phyloP scores from a whole-genome alignment of 2,888 invertebrate species.

The Latrodectus elegans region DNA sequence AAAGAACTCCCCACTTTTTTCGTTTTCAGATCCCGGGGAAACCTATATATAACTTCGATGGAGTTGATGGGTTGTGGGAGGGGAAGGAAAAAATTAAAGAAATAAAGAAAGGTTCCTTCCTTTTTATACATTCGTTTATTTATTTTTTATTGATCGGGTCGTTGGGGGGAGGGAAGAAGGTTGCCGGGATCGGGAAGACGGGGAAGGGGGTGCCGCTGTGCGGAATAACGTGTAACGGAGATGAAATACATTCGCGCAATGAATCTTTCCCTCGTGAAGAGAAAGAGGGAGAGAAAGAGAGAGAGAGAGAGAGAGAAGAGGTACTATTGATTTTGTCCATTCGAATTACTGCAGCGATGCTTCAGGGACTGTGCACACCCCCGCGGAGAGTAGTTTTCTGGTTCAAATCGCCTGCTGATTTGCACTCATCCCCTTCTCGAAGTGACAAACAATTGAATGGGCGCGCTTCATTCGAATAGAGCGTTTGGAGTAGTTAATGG shows the following conservation, averaged over 20 bases:
- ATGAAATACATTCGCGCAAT: slow-evolving; percentile 64
- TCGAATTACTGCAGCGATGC: slow-evolving; percentile 62
- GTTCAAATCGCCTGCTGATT: background rate
- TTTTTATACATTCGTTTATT: slow-evolving; percentile 13
- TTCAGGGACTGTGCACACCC: slow-evolving; percentile 17
- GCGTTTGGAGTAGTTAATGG: too few species aligned
- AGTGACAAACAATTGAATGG: background rate
- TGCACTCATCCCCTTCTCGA: background rate
- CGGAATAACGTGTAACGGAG: slow-evolving; percentile 62
- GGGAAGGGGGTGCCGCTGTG: slow-evolving; percentile 6
- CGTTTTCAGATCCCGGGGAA: background rate
- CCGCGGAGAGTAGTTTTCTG: background rate
- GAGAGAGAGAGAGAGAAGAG: slow-evolving; percentile 13
- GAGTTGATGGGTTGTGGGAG: background rate
- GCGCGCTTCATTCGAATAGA: too few species aligned
- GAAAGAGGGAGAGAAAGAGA: slow-evolving; percentile 9
- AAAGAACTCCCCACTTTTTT: background rate
- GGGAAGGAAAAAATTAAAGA: slow-evolving; percentile 38
- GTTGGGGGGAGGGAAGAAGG: background rate
- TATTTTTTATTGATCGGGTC: slow-evolving; percentile 43
- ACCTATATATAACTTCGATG: slow-evolving; percentile 38
- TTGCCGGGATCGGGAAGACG: background rate
- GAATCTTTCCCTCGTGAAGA: slow-evolving; percentile 22
- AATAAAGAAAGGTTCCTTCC: slow-evolving; percentile 34
- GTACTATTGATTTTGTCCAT: slow-evolving; percentile 65